Base-by-base conservation (phyloP, 2,113 vertebrate genomes). In the Tamias sibiricus region DNA sequence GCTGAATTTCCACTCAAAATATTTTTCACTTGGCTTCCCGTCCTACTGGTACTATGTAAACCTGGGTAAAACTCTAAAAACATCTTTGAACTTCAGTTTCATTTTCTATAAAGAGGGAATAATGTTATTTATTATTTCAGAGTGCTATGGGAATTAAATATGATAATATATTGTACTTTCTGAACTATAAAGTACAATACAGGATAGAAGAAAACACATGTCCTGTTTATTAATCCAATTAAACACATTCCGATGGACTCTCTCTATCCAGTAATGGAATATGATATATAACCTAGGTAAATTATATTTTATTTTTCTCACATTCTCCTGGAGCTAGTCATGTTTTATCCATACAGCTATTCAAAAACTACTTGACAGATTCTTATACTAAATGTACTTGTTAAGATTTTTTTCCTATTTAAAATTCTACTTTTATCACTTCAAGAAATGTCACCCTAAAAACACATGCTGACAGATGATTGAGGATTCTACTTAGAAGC, bases 391-490 rank as follows among this genome's bases (percentile, higher is more conserved):
- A 95, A 47, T 86, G 75, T 76, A 97, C 35, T 52, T 97, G 86
- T 96, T 95, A 96, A 80, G 40, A 82, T 76, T 87, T 22, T 24
- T 96, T 98, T 96, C 79, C 90, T 96, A 57, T 97, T 98, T 98
- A 68, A 96, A 86, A 90, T 82, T 96, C 40, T 97, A 64, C 96
- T 97, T 97, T 98, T 97, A 97, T 97, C 95, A 86, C 54, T 95
- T 98, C 49, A 87, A 57, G n/a, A 98, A 97, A 96, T 96, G 93
- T 30, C 80, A 97, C 52, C 80, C 22, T 95, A 96, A 96, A 94
- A 97, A 95, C 75, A 83, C 95, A 97, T 76, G 94, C 86, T 98
- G 98, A 98, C 88, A 97, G 96, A 97, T 98, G 87, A 98, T 98
- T 97, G 97, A 98, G 90, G 90, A 40, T 71, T 95, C 24, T 80